Percentiles rank a stretch among this genome's conserved stretches.
phyloP scores from a whole-genome alignment of 23 tunicate species.

The Ascidia mentula region DNA sequence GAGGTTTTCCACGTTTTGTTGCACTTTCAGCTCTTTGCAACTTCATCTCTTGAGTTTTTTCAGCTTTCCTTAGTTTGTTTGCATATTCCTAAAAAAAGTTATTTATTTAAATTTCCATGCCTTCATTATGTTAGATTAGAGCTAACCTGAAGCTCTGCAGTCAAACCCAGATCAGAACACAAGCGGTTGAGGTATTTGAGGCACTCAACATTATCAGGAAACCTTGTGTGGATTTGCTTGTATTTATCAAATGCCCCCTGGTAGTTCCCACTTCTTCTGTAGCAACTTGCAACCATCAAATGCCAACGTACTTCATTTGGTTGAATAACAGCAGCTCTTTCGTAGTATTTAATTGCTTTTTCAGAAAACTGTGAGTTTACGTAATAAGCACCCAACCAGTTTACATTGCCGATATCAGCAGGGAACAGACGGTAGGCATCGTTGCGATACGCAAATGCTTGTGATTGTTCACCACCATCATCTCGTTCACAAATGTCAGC shows the following conservation, averaged over 20 bases:
- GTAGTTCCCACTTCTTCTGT: constrained; percentile 90
- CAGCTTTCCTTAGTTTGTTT: constrained; percentile 70
- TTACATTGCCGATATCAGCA: constrained; percentile 88
- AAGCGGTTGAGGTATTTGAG: constrained; percentile 85
- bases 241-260: constrained; percentile 92
- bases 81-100: constrained; percentile 64
- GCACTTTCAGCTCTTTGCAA: constrained; percentile 57
- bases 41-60: constrained; percentile 61
- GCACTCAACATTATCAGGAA: constrained; percentile 95
- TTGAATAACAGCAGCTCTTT: constrained; percentile 94
- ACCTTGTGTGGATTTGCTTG: constrained; percentile 85
- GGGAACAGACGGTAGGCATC: constrained; percentile 95
- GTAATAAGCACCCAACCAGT: constrained; percentile 95
- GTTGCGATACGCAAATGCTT: constrained; percentile 88
- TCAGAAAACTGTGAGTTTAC: constrained; percentile 93
- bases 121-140: background rate
- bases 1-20: constrained; percentile 26
- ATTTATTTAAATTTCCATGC: background rate
- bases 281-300: constrained; percentile 95
- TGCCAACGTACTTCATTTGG: constrained; percentile 93
- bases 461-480: constrained; percentile 83
- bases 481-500: constrained; percentile 86
- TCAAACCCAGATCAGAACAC: constrained; percentile 82
- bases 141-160: constrained; percentile 69
- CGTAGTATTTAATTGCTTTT: constrained; percentile 88